These are phyloP conservation scores for Scolopax mira DNA, from an alignment of 2,113 vertebrate genomes.

Conservation along the genomic window DNA sequence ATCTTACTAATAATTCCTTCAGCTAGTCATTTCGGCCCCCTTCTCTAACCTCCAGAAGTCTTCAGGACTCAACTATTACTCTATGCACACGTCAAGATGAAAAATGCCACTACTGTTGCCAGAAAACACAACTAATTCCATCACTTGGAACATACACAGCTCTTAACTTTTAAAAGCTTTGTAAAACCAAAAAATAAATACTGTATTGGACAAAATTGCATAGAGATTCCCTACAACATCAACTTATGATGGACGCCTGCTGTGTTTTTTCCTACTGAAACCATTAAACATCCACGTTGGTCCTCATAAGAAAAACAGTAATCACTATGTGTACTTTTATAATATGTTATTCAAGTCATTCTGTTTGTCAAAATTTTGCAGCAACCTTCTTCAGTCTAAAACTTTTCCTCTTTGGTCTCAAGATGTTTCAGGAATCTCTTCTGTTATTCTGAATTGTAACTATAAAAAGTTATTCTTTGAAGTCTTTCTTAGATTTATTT, in stretches of 20 bases:
- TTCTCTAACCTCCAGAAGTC: not conserved
- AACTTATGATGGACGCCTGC: not conserved
- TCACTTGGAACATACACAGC: not conserved
- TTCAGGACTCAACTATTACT: not conserved
- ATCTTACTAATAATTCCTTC: not conserved
- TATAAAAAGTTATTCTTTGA: constrained; percentile 35
- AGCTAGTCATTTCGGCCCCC: not conserved
- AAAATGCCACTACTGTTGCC: not conserved
- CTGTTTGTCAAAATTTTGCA: not conserved
- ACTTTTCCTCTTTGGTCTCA: not conserved
- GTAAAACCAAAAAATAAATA: not conserved
- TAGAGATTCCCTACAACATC: not conserved
- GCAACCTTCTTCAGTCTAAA: not conserved
- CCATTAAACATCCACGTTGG: not conserved
- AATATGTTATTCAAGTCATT: not conserved
- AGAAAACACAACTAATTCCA: not conserved
- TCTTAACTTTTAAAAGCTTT: not conserved
- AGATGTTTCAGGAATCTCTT: constrained; percentile 7
- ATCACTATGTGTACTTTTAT: not conserved
- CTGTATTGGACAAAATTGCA: not conserved
- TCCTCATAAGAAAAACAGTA: not conserved
- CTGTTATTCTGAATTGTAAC: not conserved
- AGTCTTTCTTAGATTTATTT: constrained; percentile 16
- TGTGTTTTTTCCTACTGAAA: not conserved
- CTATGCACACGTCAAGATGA: not conserved